Conservation (phyloP, 2,113 vertebrate genomes). For the Stigmatopora nigra region DNA sequence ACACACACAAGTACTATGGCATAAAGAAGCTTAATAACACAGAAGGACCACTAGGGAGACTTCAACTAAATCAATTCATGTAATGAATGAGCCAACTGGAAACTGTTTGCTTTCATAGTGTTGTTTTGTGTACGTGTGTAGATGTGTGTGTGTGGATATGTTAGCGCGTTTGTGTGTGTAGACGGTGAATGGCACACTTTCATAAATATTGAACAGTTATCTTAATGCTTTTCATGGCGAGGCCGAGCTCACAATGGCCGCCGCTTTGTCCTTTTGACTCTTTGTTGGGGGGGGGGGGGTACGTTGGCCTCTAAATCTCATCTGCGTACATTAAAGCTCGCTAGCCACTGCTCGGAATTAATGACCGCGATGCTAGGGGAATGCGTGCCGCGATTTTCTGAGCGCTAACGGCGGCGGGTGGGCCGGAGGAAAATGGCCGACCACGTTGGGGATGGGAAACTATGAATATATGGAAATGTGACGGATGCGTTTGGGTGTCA, state of each 20-base stretch:
- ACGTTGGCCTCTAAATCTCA: constrained; percentile 61
- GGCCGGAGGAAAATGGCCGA: constrained; percentile 19
- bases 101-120: constrained; percentile 7
- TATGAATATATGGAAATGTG: constrained; percentile 63
- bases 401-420: neutral
- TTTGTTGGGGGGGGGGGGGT: constrained; percentile 56
- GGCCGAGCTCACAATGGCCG: constrained; percentile 59
- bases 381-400: constrained; percentile 5
- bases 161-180: constrained; percentile 14
- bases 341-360: constrained; percentile 54
- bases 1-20: constrained; percentile 25
- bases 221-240: constrained; percentile 73
- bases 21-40: constrained; percentile 47
- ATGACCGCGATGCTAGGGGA: constrained; percentile 33
- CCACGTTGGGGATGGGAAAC: constrained; percentile 34
- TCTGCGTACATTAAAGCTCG: constrained; percentile 60
- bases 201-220: constrained; percentile 79
- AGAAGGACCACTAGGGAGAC: constrained; percentile 49
- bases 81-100: constrained; percentile 54
- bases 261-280: constrained; percentile 68
- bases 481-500: constrained; percentile 56
- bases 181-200: constrained; percentile 56
- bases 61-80: constrained; percentile 63
- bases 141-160: constrained; percentile 6
- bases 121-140: constrained; percentile 2